Evolutionary conservation across 2,888 invertebrate genomes (phyloP).

Genomic region (Hypolimnas misippus): DNA sequence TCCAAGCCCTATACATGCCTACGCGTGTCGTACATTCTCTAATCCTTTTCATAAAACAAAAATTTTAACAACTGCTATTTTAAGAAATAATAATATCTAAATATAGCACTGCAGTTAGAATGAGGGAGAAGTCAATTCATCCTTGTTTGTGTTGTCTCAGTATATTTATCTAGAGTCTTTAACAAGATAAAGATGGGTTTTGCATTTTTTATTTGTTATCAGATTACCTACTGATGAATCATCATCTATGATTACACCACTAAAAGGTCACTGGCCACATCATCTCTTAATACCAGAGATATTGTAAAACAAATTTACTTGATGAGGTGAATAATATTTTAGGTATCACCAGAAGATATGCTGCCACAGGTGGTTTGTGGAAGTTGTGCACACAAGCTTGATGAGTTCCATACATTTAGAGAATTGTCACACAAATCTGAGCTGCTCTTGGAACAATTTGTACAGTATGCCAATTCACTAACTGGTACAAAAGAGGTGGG

Average conservation of each 20-base stretch:
- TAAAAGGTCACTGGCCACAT: constrained; percentile 45
- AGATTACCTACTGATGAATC: constrained; percentile 69
- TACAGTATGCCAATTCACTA: constrained; percentile 88
- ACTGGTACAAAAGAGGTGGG: constrained; percentile 87
- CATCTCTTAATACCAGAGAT: constrained; percentile 53
- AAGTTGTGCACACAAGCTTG: constrained; percentile 89
- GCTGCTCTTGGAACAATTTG: constrained; percentile 89
- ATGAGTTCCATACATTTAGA: constrained; percentile 90
- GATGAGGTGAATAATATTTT: constrained; percentile 62
- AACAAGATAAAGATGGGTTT: constrained; percentile 37
- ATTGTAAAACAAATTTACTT: constrained; percentile 54
- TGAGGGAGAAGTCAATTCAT: constrained; percentile 67
- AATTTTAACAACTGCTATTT: constrained; percentile 65
- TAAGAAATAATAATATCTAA: constrained; percentile 79
- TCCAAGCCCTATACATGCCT: constrained; percentile 45
- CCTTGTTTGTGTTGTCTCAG: constrained; percentile 53
- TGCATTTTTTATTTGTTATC: constrained; percentile 62
- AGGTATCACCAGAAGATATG: constrained; percentile 90
- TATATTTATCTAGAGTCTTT: constrained; percentile 28
- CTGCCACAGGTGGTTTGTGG: constrained; percentile 91
- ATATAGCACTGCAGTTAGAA: constrained; percentile 75
- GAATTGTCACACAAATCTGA: constrained; percentile 90
- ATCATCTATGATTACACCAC: constrained; percentile 69
- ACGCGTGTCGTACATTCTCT: constrained; percentile 46
- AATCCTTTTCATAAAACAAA: constrained; percentile 49